Conservation (phyloP, 2,888 invertebrate genomes). For the Drosophila falleni region DNA sequence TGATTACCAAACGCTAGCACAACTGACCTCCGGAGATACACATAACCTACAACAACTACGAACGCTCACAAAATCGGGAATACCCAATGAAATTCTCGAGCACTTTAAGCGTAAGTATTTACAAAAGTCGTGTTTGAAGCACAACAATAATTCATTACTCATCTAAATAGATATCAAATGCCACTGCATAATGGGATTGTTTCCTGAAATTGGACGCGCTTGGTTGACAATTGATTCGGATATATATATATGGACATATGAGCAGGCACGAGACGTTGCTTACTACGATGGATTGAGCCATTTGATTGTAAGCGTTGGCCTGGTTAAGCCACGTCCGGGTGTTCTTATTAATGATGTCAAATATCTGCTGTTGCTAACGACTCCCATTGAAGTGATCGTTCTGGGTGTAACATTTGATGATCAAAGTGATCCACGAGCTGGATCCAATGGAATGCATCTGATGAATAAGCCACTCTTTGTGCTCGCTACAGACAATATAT, state of each 20-base stretch:
- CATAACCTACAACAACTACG: slow-evolving; percentile 91
- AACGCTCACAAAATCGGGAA: slow-evolving; percentile 92
- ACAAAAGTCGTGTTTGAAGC: slow-evolving; percentile 9
- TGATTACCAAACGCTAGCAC: slow-evolving; percentile 94
- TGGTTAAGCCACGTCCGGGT: slow-evolving; percentile 94
- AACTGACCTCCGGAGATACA: slow-evolving; percentile 89
- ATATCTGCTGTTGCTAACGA: slow-evolving; percentile 95
- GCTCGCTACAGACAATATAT: slow-evolving; percentile 94
- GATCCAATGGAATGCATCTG: slow-evolving; percentile 92
- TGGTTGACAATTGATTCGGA: slow-evolving; percentile 99
- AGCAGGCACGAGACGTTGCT: slow-evolving; percentile 97
- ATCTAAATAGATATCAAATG: slow-evolving; percentile 93
- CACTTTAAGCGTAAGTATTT: slow-evolving; percentile 93
- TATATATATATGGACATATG: slow-evolving; percentile 98
- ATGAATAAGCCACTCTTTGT: slow-evolving; percentile 98
- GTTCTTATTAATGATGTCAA: slow-evolving; percentile 96
- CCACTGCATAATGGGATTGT: slow-evolving; percentile 98
- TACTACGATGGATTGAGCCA: slow-evolving; percentile 98
- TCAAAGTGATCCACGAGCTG: slow-evolving; percentile 46
- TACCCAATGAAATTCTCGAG: slow-evolving; percentile 97
- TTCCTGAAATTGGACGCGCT: slow-evolving; percentile 97
- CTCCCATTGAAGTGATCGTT: slow-evolving; percentile 95
- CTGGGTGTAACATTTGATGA: slow-evolving; percentile 85
- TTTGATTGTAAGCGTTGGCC: slow-evolving; percentile 96
- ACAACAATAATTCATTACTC: not conserved